These are phyloP conservation scores for Tragelaphus buxtoni DNA, from an alignment of 2,113 vertebrate species.

Conservation along the genomic window DNA sequence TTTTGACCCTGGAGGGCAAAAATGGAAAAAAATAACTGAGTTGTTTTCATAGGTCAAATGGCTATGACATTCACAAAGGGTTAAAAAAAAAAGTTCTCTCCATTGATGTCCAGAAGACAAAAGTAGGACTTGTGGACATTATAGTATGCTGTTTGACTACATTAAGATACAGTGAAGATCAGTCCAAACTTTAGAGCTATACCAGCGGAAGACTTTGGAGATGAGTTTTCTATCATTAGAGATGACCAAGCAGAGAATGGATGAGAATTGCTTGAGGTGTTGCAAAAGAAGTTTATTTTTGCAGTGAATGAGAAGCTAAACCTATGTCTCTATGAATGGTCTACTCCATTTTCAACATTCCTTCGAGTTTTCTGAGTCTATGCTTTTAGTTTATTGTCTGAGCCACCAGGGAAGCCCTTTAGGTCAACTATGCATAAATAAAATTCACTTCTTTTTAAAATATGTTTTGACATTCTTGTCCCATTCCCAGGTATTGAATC, in stretches of 20 bases:
- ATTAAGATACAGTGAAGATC: neutral
- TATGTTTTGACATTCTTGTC: neutral
- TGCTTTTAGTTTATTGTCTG: neutral
- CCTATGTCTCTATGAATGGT: neutral
- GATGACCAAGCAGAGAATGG: neutral
- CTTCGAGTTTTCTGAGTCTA: neutral
- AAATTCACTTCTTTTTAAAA: neutral
- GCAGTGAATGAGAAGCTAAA: neutral
- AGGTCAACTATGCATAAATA: neutral
- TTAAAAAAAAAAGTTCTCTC: neutral
- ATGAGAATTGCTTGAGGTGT: neutral
- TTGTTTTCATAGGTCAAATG: neutral
- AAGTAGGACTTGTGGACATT: neutral
- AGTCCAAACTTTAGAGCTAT: neutral
- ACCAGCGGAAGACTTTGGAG: neutral
- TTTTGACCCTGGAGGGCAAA: neutral
- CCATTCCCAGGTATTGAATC: neutral
- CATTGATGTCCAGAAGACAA: neutral
- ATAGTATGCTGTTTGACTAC: neutral
- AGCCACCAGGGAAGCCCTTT: too few relatives aligned
- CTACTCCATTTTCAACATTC: too few relatives aligned
- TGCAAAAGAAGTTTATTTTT: neutral
- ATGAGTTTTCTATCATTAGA: neutral
- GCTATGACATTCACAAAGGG: fast-evolving
- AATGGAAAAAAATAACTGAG: neutral